Base-by-base conservation (phyloP, 2,888 invertebrate species). In the Lobophora halterata region DNA sequence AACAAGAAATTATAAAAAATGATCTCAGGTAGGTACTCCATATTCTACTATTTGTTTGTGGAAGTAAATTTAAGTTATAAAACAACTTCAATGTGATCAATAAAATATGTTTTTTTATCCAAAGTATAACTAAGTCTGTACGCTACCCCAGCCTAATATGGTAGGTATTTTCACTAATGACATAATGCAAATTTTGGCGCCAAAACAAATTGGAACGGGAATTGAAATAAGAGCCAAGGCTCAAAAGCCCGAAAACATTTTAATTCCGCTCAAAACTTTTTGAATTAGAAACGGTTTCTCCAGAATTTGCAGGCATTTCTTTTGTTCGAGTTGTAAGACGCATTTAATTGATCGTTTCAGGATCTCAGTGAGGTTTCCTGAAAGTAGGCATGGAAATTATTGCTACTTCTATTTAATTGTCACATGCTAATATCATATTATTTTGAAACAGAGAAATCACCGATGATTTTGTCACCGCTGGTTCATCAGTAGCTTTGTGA, bases 261-360 rank as follows among this genome's bases (percentile, higher is more conserved):
- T 43, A 37, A 38, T 26, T 39, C 21, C 27, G 46, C 51, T 48
- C 38, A 45, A 48, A 55, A 55, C 46, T 53, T 52, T 28, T 46
- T 49, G 52, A 55, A 55, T 55, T 59, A 53, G 37, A 52, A 47
- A 43, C 36, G 44, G 39, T 46, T 50, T 46, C 50, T 47, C 30
- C 37, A 41, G 46, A 44, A 48, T 44, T 35, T 35, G 34, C 28
- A 32, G 21, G 20, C 27, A 30, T 37, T 52, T 46, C 45, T 47
- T 49, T 49, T 49, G 52, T 49, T 28, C 24, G 30, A 9, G 31
- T 34, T 36, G 36, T 32, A 36, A 42, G 35, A 28, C 13, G 11
- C 17, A 18, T 46, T 47, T 66, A 62, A 46, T 70, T 71, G 48
- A 55, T 71, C 64, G 70, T 64, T 71, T 68, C 65, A 57, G 54